Conservation (phyloP, 2,888 invertebrate genomes). For the Cryptocheilus praepositus region DNA sequence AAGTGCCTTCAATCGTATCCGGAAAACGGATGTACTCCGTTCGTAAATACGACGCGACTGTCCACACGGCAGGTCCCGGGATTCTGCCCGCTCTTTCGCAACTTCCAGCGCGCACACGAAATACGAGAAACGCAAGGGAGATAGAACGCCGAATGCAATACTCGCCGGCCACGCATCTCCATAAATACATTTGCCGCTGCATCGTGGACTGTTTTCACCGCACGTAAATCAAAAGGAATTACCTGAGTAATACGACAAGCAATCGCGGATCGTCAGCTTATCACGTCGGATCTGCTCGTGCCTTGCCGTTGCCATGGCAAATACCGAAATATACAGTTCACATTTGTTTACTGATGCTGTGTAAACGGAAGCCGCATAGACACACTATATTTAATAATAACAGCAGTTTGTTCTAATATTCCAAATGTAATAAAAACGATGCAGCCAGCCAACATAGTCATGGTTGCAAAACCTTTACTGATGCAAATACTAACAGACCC, state of each 20-base stretch:
- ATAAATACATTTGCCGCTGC: constrained; percentile 7
- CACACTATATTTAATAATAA: no score
- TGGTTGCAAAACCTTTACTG: no score
- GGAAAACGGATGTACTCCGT: constrained; percentile 6
- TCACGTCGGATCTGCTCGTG: background rate
- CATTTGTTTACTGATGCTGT: no score
- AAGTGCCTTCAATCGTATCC: constrained; percentile 13
- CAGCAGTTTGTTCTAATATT: no score
- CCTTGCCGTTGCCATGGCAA: no score
- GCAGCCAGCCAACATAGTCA: no score
- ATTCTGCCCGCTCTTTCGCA: constrained; percentile 8
- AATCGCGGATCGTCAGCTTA: constrained; percentile 5
- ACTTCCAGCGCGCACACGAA: constrained; percentile 7
- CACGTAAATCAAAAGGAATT: background rate
- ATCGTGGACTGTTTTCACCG: constrained; percentile 3
- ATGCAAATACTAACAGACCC: no score
- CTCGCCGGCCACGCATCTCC: constrained; percentile 6
- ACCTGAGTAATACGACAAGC: background rate
- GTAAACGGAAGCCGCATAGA: no score
- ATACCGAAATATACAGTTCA: no score
- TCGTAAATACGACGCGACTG: constrained; percentile 16
- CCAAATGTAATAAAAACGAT: no score
- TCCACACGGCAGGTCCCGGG: constrained; percentile 1
- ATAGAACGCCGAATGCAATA: background rate
- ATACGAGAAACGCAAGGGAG: constrained; percentile 6